Evolutionary conservation across 2,113 vertebrate species (phyloP), one percentile per base, ranked within the genome.

Genomic region (Myotis lucifugus): DNA sequence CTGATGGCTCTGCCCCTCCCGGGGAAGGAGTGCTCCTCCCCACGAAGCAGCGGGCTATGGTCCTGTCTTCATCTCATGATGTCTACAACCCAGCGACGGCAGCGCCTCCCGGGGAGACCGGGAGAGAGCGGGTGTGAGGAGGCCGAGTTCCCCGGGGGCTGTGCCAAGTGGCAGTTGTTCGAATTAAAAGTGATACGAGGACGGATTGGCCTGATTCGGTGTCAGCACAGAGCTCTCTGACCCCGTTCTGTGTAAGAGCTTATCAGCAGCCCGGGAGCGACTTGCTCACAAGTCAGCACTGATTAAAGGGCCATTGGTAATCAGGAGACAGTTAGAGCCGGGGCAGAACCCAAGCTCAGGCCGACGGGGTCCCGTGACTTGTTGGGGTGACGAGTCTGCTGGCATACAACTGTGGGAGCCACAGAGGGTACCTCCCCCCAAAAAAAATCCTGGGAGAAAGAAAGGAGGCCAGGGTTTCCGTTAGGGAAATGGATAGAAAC

Each of bases 281-380:
- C 88, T 89, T 48, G 40, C 76, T 88, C 61, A 48, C 29, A 61
- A 37, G 54, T 72, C 94, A 59, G n/a, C 6, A 1, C 73, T 97
- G 82, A 96, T 96, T 85, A 61, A 70, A 74, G 90, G 54, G 70
- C 48, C 32, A 37, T 17, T 78, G 64, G 29, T 93, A 85, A 89
- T 91, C 78, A 81, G 32, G 83, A 92, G 83, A 46, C 25, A 40
- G 6, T 92, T 29, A 81, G 59, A 85, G 72, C 46, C n/a, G 81
- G 27, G 72, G 19, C 29, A 72, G 77, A 77, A 32, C 72, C 48
- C 74, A 52, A 7, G 13, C 42, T 29, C 69, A 59, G 40, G n/a
- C 37, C 6, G n/a, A 10, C 10, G 70, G 40, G 27, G 6, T 52
- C 79, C 37, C 1, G 0, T n/a, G 52, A 8, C 42, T 88, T 66